These are phyloP conservation scores for Bothrops jararaca DNA, from an alignment of 2,113 vertebrate species.

Conservation along the genomic window DNA sequence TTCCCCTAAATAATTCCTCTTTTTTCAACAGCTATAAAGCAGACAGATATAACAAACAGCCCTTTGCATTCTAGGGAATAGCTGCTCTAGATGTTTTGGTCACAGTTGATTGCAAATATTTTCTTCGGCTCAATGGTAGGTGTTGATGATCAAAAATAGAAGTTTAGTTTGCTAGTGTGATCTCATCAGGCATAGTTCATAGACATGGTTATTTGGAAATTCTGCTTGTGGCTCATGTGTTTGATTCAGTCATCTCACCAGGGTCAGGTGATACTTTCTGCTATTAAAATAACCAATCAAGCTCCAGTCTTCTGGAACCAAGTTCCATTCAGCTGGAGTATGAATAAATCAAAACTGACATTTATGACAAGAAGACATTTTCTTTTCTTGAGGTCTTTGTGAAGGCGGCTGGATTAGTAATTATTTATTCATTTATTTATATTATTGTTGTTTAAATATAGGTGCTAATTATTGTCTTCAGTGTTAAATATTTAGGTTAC, in stretches of 20 bases:
- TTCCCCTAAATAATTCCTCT: background rate
- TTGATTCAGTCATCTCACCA: background rate
- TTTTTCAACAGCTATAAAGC: background rate
- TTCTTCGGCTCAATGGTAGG: background rate
- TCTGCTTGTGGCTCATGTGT: background rate
- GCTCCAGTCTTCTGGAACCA: background rate
- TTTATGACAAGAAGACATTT: background rate
- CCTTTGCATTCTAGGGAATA: background rate
- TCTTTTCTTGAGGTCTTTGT: background rate
- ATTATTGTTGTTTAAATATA: background rate
- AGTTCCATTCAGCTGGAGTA: background rate
- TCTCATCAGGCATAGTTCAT: background rate
- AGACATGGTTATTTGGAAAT: background rate
- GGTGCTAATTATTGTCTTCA: background rate
- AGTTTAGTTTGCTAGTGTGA: background rate
- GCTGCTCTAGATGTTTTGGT: background rate
- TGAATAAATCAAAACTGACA: background rate
- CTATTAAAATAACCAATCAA: background rate
- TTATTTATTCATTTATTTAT: background rate
- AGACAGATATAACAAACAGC: background rate
- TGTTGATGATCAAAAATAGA: background rate
- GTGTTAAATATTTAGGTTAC: background rate
- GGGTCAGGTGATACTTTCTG: background rate
- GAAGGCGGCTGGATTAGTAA: background rate
- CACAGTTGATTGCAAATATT: background rate